Conservation (phyloP, 2,797 vertebrate species). For the Heteromormyrus szaboi region DNA sequence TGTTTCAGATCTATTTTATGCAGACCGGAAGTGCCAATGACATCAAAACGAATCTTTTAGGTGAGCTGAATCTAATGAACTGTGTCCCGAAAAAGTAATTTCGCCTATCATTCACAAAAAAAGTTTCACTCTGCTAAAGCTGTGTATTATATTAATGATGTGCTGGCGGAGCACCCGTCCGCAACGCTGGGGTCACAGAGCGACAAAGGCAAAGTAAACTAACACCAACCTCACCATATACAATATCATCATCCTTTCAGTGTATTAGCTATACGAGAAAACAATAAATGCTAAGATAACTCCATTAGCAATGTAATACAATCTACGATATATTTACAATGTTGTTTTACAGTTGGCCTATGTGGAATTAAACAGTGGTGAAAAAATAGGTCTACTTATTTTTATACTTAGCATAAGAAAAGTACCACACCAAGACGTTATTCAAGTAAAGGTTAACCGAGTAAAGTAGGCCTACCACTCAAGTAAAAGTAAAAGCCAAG, state of each 20-base stretch:
- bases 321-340: not conserved
- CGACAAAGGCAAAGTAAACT: not conserved
- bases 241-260: not conserved
- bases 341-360: not conserved
- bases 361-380: not conserved
- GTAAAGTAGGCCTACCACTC: not conserved
- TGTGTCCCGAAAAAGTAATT: not conserved
- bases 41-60: not conserved
- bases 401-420: not conserved
- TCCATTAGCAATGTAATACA: not conserved
- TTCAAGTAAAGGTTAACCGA: not conserved
- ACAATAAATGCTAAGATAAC: not conserved
- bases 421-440: not conserved
- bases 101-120: not conserved
- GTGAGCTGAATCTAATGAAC: not conserved
- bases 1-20: not conserved
- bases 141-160: conserved; percentile 16
- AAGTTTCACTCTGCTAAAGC: not conserved
- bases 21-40: not conserved
- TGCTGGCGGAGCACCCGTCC: not conserved
- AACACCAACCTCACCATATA: not conserved
- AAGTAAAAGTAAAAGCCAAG: not conserved
- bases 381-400: not conserved
- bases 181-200: not conserved
- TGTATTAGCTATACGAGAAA: not conserved